Evolutionary conservation across 2,888 invertebrate species (phyloP).

Genomic region (Dyspetes luteomarginatus): DNA sequence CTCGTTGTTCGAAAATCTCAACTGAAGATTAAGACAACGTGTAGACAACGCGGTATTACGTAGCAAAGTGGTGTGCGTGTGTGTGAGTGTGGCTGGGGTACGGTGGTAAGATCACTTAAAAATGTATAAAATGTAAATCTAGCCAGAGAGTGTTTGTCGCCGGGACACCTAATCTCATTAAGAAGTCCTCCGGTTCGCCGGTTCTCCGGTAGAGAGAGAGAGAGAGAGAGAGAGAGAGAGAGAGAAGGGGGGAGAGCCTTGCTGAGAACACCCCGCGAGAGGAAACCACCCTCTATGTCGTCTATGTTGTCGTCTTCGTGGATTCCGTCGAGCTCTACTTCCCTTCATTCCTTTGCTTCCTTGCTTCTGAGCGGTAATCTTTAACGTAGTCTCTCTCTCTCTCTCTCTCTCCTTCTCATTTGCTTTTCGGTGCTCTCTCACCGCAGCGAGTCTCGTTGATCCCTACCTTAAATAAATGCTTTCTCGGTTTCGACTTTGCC

Average conservation of each 20-base stretch:
- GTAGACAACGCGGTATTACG: conserved; percentile 32
- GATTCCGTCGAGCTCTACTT: conserved; percentile 66
- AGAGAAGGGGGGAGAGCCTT: conserved; percentile 23
- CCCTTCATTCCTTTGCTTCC: conserved; percentile 47
- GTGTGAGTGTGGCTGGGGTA: conserved; percentile 36
- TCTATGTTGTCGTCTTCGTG: conserved; percentile 34
- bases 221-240: neutral
- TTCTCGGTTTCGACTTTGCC: conserved; percentile 74
- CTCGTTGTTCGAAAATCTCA: conserved; percentile 54
- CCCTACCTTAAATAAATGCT: conserved; percentile 81
- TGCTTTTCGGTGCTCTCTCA: conserved; percentile 58
- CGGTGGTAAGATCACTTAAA: conserved; percentile 78
- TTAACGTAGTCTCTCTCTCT: conserved; percentile 74
- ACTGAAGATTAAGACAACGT: conserved; percentile 64
- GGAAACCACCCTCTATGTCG: conserved; percentile 48
- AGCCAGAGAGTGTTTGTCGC: conserved; percentile 81
- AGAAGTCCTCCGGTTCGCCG: conserved; percentile 78
- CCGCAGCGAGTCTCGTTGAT: conserved; percentile 76
- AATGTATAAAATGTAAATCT: conserved; percentile 83
- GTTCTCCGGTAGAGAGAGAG: conserved; percentile 38
- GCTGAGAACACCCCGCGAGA: no score
- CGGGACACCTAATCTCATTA: conserved; percentile 82
- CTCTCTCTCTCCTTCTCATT: conserved; percentile 63
- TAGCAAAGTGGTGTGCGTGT: neutral
- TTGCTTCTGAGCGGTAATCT: conserved; percentile 76